phyloP scores from a whole-genome alignment of 2,113 vertebrate species.

The Oreochromis spilurus region DNA sequence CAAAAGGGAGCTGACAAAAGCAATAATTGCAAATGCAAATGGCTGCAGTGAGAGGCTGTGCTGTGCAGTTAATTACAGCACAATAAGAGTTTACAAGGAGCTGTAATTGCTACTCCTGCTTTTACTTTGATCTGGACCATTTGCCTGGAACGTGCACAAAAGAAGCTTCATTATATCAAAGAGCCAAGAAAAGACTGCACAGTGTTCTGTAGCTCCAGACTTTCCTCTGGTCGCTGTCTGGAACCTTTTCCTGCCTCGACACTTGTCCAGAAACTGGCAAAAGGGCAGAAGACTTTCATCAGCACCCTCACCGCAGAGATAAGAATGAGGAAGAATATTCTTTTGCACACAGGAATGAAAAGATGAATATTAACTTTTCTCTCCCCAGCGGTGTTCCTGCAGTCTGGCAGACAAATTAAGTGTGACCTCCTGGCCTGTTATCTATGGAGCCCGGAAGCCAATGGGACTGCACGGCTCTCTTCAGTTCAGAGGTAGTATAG shows the following conservation, averaged over 20 bases:
- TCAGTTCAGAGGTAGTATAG: background rate
- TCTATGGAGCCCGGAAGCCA: background rate
- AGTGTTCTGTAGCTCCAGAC: background rate
- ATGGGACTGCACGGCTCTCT: background rate
- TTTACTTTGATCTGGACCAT: conserved; percentile 48
- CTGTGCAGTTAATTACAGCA: conserved; percentile 44
- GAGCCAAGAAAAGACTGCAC: background rate
- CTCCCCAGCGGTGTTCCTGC: background rate
- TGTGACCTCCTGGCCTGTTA: conserved; percentile 6
- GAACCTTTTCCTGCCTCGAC: background rate
- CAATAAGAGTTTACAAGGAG: background rate
- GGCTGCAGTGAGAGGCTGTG: conserved; percentile 20
- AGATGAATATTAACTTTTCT: background rate
- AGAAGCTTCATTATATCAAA: conserved; percentile 30
- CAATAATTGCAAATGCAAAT: conserved; percentile 57
- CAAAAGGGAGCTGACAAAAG: conserved; percentile 51
- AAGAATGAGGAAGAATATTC: background rate
- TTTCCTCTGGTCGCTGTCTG: background rate
- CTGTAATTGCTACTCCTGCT: background rate
- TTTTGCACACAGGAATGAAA: conserved; percentile 14
- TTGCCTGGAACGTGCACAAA: conserved; percentile 45
- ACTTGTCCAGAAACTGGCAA: background rate
- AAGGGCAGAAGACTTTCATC: background rate
- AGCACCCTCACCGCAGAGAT: background rate
- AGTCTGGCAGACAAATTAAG: conserved; percentile 13